These are phyloP conservation scores for Ascaphus truei DNA, from an alignment of 2,113 vertebrate genomes.

Conservation along the genomic window DNA sequence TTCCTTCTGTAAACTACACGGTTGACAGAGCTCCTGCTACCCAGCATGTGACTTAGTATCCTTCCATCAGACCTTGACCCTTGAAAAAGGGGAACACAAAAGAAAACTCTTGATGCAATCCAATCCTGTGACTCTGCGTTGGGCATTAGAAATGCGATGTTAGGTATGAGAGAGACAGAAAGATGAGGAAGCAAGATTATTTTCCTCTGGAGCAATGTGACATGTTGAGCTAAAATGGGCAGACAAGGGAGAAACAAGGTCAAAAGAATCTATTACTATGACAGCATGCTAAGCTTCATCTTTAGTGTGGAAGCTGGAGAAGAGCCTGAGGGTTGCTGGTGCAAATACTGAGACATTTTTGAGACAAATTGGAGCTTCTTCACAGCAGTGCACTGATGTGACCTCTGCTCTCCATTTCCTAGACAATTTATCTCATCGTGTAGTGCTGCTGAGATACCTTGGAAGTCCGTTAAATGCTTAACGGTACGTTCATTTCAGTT, in stretches of 20 bases:
- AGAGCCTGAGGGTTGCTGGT: background rate
- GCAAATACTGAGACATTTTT: background rate
- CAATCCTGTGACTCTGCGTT: background rate
- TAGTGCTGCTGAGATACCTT: too few relatives aligned
- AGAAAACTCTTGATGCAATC: slow-evolving; percentile 3
- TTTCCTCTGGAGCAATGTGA: background rate
- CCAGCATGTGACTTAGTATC: background rate
- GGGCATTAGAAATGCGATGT: background rate
- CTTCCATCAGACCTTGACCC: slow-evolving; percentile 6
- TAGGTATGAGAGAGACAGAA: slow-evolving; percentile 8
- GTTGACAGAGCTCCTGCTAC: too few relatives aligned
- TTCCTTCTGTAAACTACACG: background rate
- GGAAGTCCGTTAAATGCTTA: too few relatives aligned
- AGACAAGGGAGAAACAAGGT: background rate
- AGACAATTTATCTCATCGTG: too few relatives aligned
- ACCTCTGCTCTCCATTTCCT: background rate
- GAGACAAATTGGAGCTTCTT: background rate
- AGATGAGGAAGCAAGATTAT: background rate
- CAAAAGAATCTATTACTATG: background rate
- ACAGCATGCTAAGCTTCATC: background rate
- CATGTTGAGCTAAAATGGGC: background rate
- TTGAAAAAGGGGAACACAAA: background rate
- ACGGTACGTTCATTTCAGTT: too few relatives aligned
- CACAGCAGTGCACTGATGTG: background rate
- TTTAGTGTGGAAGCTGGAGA: background rate